Percentiles rank a stretch among this genome's conserved stretches.
Conservation (phyloP, 2,888 invertebrate genomes). For the Hypomecis punctinalis region DNA sequence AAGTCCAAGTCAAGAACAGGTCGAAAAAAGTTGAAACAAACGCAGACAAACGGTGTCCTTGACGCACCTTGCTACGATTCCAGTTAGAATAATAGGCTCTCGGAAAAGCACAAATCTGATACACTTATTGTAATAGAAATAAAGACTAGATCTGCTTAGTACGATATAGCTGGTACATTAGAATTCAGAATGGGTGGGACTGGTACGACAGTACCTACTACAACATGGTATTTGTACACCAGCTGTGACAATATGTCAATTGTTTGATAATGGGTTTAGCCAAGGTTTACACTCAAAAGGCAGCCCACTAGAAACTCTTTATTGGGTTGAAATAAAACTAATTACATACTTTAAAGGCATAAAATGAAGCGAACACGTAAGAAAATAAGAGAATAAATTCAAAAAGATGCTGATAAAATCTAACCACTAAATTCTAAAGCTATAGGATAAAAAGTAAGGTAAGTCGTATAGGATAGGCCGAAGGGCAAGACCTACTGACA, state of each 20-base stretch:
- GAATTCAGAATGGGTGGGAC: slow-evolving; percentile 63
- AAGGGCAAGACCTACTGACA: too few species aligned
- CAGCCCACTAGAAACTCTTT: slow-evolving; percentile 1
- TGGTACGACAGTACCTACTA: slow-evolving; percentile 45
- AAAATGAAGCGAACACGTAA: background rate
- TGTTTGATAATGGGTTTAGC: slow-evolving; percentile 35
- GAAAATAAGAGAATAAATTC: background rate
- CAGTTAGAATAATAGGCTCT: slow-evolving; percentile 54
- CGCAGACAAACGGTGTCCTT: slow-evolving; percentile 71
- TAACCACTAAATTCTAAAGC: too few species aligned
- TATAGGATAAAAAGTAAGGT: background rate
- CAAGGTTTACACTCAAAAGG: slow-evolving; percentile 28
- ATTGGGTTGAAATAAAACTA: background rate
- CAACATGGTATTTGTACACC: slow-evolving; percentile 52
- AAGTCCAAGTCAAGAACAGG: slow-evolving; percentile 57
- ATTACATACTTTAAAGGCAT: background rate
- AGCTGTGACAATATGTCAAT: slow-evolving; percentile 50
- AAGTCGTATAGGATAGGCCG: too few species aligned
- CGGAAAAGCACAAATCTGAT: slow-evolving; percentile 30
- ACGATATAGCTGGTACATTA: slow-evolving; percentile 53
- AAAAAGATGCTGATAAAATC: too few species aligned
- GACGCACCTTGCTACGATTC: slow-evolving; percentile 71
- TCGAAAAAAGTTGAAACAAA: slow-evolving; percentile 65
- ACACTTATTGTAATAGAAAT: slow-evolving; percentile 51
- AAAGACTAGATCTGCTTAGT: slow-evolving; percentile 50